Evolutionary conservation across 2,888 invertebrate genomes (phyloP), one percentile per base, ranked within the genome.

Genomic region (Temnothorax unifasciatus): DNA sequence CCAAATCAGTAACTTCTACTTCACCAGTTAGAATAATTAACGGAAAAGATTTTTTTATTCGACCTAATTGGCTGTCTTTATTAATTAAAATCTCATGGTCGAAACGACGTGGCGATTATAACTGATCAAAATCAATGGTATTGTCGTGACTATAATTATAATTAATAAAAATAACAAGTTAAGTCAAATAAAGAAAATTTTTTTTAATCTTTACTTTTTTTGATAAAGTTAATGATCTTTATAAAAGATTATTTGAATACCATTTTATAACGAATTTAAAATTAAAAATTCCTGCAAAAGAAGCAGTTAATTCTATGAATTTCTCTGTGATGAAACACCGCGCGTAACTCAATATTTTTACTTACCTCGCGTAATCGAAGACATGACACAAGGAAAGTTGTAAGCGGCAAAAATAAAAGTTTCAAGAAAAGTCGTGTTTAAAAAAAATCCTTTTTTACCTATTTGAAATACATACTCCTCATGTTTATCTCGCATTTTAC

Each of bases 321-420:
- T 75, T 75, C 18, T n/a, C 34, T 61, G 63, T 75, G 29, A 59
- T 47, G 61, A 66, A 44, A 63, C n/a, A 11, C 2, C 47, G 21
- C 15, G n/a, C 38, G 13, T 74, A 61, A 61, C 15, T 61, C 47
- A 38, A n/a, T 74, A 61, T 61, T 61, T 47, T 29, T 63, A 71
- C 18, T 44, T 73, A 57, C 25, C n/a, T 63, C 34, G 1, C 34
- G 44, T 74, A 61, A 74, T 74, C 44, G 15, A 34, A 61, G 44
- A 34, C 11, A 8, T 44, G 29, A 41, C 41, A 6, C 38, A 29
- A 61, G 15, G 3, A 74, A 74, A 34, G 13, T 74, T 74, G 18
- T 44, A 57, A 74, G 6, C 18, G 6, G 13, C n/a, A 54, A 18
- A 61, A 61, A 15, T 57, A 5, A 15, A n/a, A 44, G n/a, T 52